Evolutionary conservation across 2,888 invertebrate species (phyloP), one percentile per base, ranked within the genome.

Genomic region (Amorpha juglandis): DNA sequence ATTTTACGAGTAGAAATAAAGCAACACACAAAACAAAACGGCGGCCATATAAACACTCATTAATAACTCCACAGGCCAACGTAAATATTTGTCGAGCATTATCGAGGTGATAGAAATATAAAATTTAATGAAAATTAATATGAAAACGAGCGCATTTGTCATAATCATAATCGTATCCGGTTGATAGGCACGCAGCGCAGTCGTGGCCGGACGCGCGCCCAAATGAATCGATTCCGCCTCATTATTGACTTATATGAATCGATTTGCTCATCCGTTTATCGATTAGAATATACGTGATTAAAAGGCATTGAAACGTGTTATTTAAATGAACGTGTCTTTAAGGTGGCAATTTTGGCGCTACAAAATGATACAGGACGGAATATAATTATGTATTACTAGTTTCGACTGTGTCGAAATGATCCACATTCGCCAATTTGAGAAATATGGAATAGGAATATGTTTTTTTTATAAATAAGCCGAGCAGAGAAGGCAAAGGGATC

Each of bases 71-170:
- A 2, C 35, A 58, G 7, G 8, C 9, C 19, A 8, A 45, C 45
- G 12, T 4, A 45, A 68, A 69, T 58, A 58, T 58, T 38, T 58
- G 42, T 38, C 42, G 42, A 12, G 12, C 19, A 58, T 42, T 19
- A 58, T 19, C 38, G 19, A 58, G 42, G 58, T 42, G 38, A 58
- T 58, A 58, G 58, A 42, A 58, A 64, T 64, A 64, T 64, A 27
- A 64, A 63, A 42, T 35, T 45, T 64, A 68, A 66, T 19, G 62
- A 38, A 53, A 53, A 66, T 67, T n/a, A 66, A 51, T 66, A 66
- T 68, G 64, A 68, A 68, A 71, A 66, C 53, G 67, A 53, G 62
- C 55, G 63, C 69, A 66, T 67, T 69, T 68, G 71, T 71, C 68
- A 69, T 64, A 69, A 65, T 65, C 67, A 65, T 67, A 65, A 66